Conservation (phyloP, 2,797 vertebrate species). For the Dendrocincla fuliginosa region DNA sequence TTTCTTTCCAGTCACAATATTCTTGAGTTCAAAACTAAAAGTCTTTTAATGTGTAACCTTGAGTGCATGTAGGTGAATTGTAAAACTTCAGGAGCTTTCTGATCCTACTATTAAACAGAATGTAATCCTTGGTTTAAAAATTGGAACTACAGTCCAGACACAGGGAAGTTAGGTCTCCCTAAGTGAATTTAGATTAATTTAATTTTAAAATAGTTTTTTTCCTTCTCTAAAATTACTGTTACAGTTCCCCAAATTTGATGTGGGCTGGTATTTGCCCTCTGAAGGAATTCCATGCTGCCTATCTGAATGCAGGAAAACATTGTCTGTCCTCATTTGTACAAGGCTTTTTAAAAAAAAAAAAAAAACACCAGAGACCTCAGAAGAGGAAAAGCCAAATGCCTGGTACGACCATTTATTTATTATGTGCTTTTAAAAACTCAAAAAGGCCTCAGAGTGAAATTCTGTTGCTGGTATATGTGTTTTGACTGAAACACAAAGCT, state of each 20-base stretch:
- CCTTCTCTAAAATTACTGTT: neutral
- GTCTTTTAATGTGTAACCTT: neutral
- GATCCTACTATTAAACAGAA: neutral
- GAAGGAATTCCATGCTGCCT: neutral
- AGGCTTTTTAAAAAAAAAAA: neutral
- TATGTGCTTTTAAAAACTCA: neutral
- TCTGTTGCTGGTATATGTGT: neutral
- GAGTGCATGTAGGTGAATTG: neutral
- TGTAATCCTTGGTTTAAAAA: neutral
- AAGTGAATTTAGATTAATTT: neutral
- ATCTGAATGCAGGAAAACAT: neutral
- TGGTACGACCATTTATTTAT: neutral
- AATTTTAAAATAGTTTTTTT: neutral
- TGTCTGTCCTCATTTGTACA: neutral
- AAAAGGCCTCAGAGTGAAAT: neutral
- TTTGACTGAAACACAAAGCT: neutral
- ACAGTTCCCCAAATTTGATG: neutral
- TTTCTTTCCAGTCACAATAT: constrained; percentile 41
- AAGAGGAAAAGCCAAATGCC: neutral
- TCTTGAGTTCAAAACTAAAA: constrained; percentile 5
- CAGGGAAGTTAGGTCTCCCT: neutral
- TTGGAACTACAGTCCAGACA: neutral
- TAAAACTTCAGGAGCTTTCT: neutral
- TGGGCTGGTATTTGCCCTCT: neutral
- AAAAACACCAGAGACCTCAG: neutral